phyloP scores from a whole-genome alignment of 2,113 vertebrate genomes.

The Thalassoma bifasciatum region DNA sequence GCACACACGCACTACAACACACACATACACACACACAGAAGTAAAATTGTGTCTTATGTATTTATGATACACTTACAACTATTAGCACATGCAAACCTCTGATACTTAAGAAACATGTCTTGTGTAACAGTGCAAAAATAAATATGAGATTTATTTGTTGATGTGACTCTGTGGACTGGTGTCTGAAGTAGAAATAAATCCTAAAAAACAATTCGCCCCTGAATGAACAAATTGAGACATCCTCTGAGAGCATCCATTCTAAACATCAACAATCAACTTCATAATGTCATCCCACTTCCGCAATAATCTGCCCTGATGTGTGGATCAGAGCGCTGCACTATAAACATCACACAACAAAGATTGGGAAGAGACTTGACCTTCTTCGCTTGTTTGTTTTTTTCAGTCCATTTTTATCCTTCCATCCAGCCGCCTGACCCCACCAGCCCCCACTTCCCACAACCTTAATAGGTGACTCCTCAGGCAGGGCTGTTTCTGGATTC shows the following conservation, averaged over 20 bases:
- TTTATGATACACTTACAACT: not conserved
- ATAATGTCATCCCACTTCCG: slow-evolving; percentile 1
- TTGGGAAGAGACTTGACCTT: slow-evolving; percentile 24
- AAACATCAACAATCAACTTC: slow-evolving; percentile 23
- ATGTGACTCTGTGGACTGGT: not conserved
- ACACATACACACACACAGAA: slow-evolving; percentile 6
- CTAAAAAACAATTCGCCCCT: slow-evolving; percentile 14
- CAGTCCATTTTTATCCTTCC: slow-evolving; percentile 53
- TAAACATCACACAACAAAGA: slow-evolving; percentile 47
- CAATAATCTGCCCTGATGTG: not conserved
- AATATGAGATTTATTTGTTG: slow-evolving; percentile 18
- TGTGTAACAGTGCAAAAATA: slow-evolving; percentile 19
- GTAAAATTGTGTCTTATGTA: not conserved
- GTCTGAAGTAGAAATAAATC: not conserved
- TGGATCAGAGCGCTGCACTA: not conserved
- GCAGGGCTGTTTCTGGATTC: slow-evolving; percentile 40
- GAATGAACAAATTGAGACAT: slow-evolving; percentile 37
- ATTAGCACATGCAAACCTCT: not conserved
- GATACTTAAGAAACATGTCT: not conserved
- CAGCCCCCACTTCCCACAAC: slow-evolving; percentile 49
- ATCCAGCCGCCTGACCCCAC: slow-evolving; percentile 16
- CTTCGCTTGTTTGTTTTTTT: slow-evolving; percentile 53
- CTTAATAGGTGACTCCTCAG: slow-evolving; percentile 35
- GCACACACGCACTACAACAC: not conserved
- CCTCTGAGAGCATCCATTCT: slow-evolving; percentile 11